Base-by-base conservation (phyloP, 2,888 invertebrate genomes). In the Venusia cambrica region DNA sequence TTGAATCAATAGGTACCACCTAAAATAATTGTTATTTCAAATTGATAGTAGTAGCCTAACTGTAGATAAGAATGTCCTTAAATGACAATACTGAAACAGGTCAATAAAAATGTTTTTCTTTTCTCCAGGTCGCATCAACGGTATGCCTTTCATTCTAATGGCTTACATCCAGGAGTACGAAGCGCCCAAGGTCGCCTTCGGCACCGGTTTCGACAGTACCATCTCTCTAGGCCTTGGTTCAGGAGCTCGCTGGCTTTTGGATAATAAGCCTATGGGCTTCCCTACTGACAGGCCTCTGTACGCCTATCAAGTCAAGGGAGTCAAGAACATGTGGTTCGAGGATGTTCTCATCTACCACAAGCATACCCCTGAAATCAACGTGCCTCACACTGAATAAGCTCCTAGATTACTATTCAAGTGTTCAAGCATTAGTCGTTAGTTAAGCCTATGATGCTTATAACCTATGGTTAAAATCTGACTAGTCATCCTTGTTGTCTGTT, bases 141-240 rank as follows among this genome's bases (percentile, higher is more conserved):
- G 93, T 44, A 88, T 90, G 83, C 88, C 90, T 8, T 90, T 89
- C 66, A 85, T 90, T 45, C 63, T 92, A 34, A 75, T 90, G 73
- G 90, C 90, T 26, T 87, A 90, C 62, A 88, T 92, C 38, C 78
- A 88, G 25, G 88, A 90, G 41, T 88, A 73, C 62, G 70, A 62
- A 16, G 73, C 77, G 7, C 79, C 88, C 4, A 70, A 74, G 15
- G 72, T 78, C 3, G 63, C 74, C 3, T 70, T 73, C 17, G 68
- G 69, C 1, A 61, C 69, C 5, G 74, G 74, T 4, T 88, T 75
- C 54, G 88, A 89, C 45, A 80, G 89, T 6, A 57, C 81, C 26
- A 40, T 88, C 30, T 83, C 90, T 26, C 84, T 89, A 38, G 88
- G 89, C 10, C 54, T 87, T 13, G 88, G 81, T 2, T 66, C 77